These are phyloP conservation scores for Uria aalge DNA, from an alignment of 2,113 vertebrate genomes.

Conservation along the genomic window DNA sequence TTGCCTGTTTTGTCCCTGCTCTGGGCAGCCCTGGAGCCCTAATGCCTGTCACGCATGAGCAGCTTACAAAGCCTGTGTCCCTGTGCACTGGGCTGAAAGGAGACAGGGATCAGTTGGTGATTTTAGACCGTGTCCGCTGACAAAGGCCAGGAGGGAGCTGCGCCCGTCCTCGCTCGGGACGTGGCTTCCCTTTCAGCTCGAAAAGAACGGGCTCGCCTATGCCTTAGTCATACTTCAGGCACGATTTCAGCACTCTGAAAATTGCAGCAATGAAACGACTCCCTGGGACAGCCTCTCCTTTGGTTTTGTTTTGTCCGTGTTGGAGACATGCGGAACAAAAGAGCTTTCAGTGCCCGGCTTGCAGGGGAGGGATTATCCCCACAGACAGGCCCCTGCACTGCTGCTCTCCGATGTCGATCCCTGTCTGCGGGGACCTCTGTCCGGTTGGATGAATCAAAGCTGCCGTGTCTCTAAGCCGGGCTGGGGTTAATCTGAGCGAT, in stretches of 20 bases:
- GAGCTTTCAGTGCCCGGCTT: not conserved
- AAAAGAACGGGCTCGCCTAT: fast-evolving
- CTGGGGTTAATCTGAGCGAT: not conserved
- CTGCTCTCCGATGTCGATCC: not conserved
- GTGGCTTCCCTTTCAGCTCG: not conserved
- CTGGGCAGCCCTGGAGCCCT: fast-evolving
- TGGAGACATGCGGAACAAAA: not conserved
- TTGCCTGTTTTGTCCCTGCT: not conserved
- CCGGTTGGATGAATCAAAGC: not conserved
- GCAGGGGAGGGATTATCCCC: conserved; percentile 36
- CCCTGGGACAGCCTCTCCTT: not conserved
- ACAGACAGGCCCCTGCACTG: not conserved
- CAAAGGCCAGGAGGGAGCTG: not conserved
- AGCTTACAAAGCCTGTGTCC: not conserved
- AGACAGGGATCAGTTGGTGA: not conserved
- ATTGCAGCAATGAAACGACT: not conserved
- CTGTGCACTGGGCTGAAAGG: not conserved
- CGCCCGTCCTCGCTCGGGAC: fast-evolving
- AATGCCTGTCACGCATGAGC: not conserved
- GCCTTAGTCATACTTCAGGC: not conserved
- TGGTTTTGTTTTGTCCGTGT: not conserved
- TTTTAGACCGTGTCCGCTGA: not conserved
- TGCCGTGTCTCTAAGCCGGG: not conserved
- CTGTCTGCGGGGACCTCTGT: not conserved
- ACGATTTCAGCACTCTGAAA: not conserved